These are phyloP conservation scores for Eledona agricola DNA, from an alignment of 2,888 invertebrate species.

Conservation along the genomic window DNA sequence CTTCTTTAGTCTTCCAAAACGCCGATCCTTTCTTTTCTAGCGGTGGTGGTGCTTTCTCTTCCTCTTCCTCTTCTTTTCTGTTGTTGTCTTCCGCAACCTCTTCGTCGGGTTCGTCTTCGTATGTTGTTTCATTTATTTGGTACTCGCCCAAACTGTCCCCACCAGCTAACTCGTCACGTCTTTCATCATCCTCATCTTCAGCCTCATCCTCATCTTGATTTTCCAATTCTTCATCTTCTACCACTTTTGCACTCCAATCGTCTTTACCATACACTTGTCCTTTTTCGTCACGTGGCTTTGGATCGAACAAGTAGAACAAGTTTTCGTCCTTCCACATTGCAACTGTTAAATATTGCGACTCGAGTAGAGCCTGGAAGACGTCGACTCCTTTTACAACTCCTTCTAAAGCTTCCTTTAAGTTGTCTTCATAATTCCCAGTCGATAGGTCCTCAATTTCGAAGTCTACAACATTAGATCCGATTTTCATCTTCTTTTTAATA, in stretches of 20 bases:
- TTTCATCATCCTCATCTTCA: constrained; percentile 18
- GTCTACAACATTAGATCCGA: constrained; percentile 56
- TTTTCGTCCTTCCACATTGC: constrained; percentile 56
- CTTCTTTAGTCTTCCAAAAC: constrained; percentile 53
- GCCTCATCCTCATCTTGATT: constrained; percentile 3
- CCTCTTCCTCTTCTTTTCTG: constrained; percentile 32
- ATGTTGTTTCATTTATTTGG: not conserved
- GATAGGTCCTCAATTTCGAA: constrained; percentile 42
- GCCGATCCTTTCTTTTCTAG: constrained; percentile 40
- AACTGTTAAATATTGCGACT: constrained; percentile 51
- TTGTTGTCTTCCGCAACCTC: constrained; percentile 25
- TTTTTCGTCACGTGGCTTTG: constrained; percentile 54
- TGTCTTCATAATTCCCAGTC: constrained; percentile 43
- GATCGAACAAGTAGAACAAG: constrained; percentile 56
- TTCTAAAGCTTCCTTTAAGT: constrained; percentile 41
- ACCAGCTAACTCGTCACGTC: constrained; percentile 24
- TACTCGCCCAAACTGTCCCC: constrained; percentile 17
- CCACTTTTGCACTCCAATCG: constrained; percentile 51
- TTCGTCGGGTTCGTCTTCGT: constrained; percentile 9
- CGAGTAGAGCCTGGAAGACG: constrained; percentile 47
- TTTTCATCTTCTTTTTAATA: constrained; percentile 42
- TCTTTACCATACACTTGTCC: constrained; percentile 57
- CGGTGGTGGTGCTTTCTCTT: constrained; percentile 6
- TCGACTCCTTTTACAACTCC: constrained; percentile 36
- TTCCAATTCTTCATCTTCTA: constrained; percentile 26